A percentile compares a stretch with the other conserved stretches of the same genome.
phyloP scores from a whole-genome alignment of 23 tunicate genomes.

The Ascidia mentula region DNA sequence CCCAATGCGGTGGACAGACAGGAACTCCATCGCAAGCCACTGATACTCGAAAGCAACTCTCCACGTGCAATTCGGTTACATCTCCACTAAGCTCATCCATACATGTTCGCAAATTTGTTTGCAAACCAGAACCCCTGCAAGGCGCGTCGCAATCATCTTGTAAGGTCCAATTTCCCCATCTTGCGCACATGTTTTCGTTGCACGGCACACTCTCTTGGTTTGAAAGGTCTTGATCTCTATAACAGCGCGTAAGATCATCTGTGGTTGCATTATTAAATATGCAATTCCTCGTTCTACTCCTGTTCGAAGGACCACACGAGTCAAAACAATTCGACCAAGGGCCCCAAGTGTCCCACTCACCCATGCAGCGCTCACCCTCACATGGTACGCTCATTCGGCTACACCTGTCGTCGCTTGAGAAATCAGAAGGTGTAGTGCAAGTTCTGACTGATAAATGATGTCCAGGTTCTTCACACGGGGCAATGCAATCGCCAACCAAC shows the following conservation, averaged over 20 bases:
- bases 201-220: constrained; percentile 17
- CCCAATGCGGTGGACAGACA: constrained; percentile 31
- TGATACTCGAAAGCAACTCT: not conserved
- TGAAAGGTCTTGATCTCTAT: not conserved
- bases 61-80: not conserved
- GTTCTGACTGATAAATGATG: not conserved
- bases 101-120: constrained; percentile 18
- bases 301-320: constrained; percentile 17
- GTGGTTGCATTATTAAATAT: not conserved
- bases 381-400: not conserved
- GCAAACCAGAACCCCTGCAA: constrained; percentile 12
- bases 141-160: constrained; percentile 21
- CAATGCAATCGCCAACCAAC: constrained; percentile 9
- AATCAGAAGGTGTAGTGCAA: constrained; percentile 9
- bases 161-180: constrained; percentile 27
- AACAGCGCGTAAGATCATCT: constrained; percentile 6
- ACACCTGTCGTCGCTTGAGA: not conserved
- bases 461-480: constrained; percentile 15
- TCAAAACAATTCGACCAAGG: constrained; percentile 34
- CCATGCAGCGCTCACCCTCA: constrained; percentile 19
- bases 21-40: constrained; percentile 19
- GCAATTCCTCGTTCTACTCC: constrained; percentile 15
- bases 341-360: constrained; percentile 32
- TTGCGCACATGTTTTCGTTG: constrained; percentile 22
- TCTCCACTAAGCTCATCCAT: not conserved